Evolutionary conservation across 2,113 vertebrate species (phyloP), one percentile per base, ranked within the genome.

Genomic region (Deroptyus accipitrinus): DNA sequence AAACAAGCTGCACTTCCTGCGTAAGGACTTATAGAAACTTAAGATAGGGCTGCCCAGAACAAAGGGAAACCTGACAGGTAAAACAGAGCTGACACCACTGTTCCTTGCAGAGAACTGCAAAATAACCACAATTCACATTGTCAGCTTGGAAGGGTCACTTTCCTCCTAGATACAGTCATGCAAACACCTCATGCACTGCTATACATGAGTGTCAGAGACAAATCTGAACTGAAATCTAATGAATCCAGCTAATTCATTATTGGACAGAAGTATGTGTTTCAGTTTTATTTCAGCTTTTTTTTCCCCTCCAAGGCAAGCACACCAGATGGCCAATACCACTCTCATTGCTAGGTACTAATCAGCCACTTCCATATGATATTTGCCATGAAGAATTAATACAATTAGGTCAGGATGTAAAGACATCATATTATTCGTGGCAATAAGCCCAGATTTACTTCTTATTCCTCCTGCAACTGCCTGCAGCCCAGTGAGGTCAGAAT

Each of bases 391-490:
- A 94, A 96, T 96, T 96, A 94, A 95, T 96, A 96, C 94, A 94
- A 96, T 93, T 92, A 95, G 74, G 84, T 90, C 94, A 95, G 94
- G 86, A 96, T 93, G 95, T 92, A 97, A 96, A 96, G 94, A 86
- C 89, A 80, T 93, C 87, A 87, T 83, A 95, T 97, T 97, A 94
- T 87, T 95, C 81, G 90, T 91, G 90, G 96, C 97, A 95, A 74
- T 82, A 83, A 94, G 89, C 92, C 93, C 88, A 96, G 95, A 95
- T 67, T 81, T 73, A 88, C 61, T 92, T 92, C 92, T 83, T 30
- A 46, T 81, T 96, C 83, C 92, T 94, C 80, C 83, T 89, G 73
- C 59, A 70, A 81, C 30, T 52, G 74, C 86, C 82, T 79, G 80
- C 41, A 88, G 72, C 51, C 84, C 2, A 7, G 62, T 94, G 86